Evolutionary conservation across 2,797 vertebrate genomes (phyloP).

Genomic region (Adelosebastes latens): DNA sequence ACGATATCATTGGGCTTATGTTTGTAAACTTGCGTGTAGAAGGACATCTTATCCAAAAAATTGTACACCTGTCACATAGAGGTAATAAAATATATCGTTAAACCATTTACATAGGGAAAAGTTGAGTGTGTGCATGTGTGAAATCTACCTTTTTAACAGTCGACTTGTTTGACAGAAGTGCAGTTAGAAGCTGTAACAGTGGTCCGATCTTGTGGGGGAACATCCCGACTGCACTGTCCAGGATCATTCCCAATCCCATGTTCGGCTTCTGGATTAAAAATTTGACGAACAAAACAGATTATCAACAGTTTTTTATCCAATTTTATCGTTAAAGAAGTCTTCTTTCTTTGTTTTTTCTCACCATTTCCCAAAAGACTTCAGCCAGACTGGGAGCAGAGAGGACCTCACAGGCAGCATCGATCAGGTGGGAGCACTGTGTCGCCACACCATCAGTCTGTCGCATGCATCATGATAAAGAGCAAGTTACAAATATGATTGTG

Average conservation of each 20-base stretch:
- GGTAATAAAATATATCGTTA: background rate
- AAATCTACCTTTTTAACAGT: slow-evolving; percentile 92
- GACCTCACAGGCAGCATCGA: slow-evolving; percentile 95
- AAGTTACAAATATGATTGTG: background rate
- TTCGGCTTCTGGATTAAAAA: slow-evolving; percentile 88
- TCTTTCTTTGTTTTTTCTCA: slow-evolving; percentile 73
- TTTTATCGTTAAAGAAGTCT: background rate
- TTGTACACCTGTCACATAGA: slow-evolving; percentile 89
- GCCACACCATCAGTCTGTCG: slow-evolving; percentile 56
- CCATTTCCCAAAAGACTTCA: slow-evolving; percentile 97
- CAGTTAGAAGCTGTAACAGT: slow-evolving; percentile 92
- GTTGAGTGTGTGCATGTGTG: background rate
- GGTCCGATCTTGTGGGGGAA: slow-evolving; percentile 94
- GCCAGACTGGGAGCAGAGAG: slow-evolving; percentile 92
- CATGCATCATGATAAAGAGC: background rate
- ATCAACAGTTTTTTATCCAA: background rate
- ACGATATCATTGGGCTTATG: slow-evolving; percentile 92
- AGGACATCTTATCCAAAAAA: slow-evolving; percentile 98
- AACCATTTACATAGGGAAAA: background rate
- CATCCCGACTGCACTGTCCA: slow-evolving; percentile 95
- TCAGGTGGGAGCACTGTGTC: slow-evolving; percentile 84
- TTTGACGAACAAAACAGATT: background rate
- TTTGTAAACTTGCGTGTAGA: slow-evolving; percentile 95
- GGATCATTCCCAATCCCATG: slow-evolving; percentile 92
- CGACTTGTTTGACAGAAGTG: slow-evolving; percentile 93